A percentile compares a stretch with the other conserved stretches of the same genome.
phyloP scores from a whole-genome alignment of 53 echinoderm and acorn worm species.

The Crossaster papposus region DNA sequence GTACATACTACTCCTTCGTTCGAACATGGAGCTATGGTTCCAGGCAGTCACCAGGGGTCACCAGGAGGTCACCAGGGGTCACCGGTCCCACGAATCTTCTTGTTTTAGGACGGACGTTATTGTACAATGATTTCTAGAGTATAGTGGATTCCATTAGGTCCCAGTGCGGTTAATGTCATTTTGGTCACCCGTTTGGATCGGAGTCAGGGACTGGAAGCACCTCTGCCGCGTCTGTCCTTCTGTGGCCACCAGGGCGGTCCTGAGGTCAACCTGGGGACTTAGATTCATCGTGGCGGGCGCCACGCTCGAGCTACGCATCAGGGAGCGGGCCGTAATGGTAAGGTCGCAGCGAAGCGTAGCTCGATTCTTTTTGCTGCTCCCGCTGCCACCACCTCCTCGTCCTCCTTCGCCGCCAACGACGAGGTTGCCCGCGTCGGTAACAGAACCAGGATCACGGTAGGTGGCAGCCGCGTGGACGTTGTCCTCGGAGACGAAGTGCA shows the following conservation, averaged over 20 bases:
- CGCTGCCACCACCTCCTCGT: no score
- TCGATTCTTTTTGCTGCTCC: background rate
- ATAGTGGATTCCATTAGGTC: background rate
- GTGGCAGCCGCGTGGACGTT: conserved; percentile 47
- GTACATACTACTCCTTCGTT: no score
- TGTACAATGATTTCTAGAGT: background rate
- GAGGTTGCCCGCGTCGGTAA: background rate
- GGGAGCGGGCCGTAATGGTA: background rate
- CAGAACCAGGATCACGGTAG: conserved; percentile 2
- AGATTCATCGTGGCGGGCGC: conserved; percentile 5
- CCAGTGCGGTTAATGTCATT: background rate
- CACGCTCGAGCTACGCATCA: conserved; percentile 16
- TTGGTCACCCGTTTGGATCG: background rate
- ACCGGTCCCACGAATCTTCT: no score
- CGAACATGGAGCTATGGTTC: no score
- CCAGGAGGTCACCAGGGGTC: no score
- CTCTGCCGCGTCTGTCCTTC: conserved; percentile 5
- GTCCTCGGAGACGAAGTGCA: conserved; percentile 67
- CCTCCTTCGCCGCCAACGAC: background rate
- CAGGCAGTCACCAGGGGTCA: no score
- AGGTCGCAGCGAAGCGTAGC: background rate
- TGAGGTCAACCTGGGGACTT: background rate
- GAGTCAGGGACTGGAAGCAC: conserved; percentile 19
- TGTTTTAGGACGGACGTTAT: background rate
- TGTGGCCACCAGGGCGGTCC: background rate